Evolutionary conservation across 2,888 invertebrate genomes (phyloP), one percentile per base, ranked within the genome.

Genomic region (Mythimna vitellina): DNA sequence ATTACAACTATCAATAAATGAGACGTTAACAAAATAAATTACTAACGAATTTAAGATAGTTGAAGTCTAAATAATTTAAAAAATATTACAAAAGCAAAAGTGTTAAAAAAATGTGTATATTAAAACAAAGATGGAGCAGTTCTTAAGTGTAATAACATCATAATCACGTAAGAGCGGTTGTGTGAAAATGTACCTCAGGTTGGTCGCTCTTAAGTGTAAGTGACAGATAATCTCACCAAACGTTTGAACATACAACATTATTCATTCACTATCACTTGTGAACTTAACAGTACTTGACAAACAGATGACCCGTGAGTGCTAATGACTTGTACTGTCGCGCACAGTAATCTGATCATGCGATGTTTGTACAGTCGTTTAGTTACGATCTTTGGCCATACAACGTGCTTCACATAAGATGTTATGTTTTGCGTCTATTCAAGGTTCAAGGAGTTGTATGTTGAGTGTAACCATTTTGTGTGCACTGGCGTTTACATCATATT

Each of bases 291-390:
- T 80, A 83, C 80, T 75, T 57, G 61, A 66, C 76, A 63, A 69
- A 67, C 57, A 56, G 67, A 65, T 61, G 60, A 65, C 35, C 46
- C 32, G 62, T 68, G 65, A 74, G 81, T 84, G 78, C 70, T 76
- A 86, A 84, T 81, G 67, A 81, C 63, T 32, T 7, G 80, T 79
- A 79, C 83, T 65, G 58, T 71, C 83, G 71, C 42, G 51, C 58
- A 67, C 56, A 79, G 65, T 73, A 81, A 66, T 71, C 84, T 83
- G 65, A 81, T 80, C 57, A 38, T 70, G 58, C 3, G n/a, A 12
- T 86, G 65, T 84, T 81, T 84, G 60, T 62, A 58, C 38, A 62
- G 10, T 60, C 22, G 57, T 54, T 60, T 61, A 65, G 78, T 56
- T 53, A 61, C 22, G 61, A 57, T 57, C 56, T 57, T n/a, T 65